Evolutionary conservation across 2,797 vertebrate genomes (phyloP).

Genomic region (Acanthopagrus latus): DNA sequence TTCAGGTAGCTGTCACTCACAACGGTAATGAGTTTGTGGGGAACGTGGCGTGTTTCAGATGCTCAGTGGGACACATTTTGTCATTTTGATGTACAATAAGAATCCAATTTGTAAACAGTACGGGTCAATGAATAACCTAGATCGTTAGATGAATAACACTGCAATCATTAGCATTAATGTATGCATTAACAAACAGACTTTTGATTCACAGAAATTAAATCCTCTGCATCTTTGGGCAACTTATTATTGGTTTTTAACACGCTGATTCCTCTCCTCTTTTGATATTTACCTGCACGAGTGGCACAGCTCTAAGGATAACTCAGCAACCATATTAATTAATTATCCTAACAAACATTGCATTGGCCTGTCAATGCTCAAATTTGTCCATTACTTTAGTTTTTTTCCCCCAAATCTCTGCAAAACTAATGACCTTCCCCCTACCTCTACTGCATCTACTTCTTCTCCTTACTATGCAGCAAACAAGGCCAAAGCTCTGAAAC

Average conservation of each 20-base stretch:
- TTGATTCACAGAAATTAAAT: not conserved
- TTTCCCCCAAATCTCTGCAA: not conserved
- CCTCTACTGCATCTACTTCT: too few species aligned
- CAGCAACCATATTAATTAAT: not conserved
- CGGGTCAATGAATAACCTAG: not conserved
- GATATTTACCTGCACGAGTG: too few species aligned
- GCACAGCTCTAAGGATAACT: too few species aligned
- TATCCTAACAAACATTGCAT: too few species aligned
- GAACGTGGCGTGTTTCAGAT: not conserved
- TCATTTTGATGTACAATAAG: not conserved
- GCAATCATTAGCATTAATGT: too few species aligned
- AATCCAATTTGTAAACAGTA: not conserved
- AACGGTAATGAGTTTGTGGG: not conserved
- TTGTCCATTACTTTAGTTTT: not conserved
- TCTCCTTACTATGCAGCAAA: too few species aligned
- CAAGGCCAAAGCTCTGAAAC: too few species aligned
- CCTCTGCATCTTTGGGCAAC: not conserved
- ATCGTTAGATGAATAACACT: not conserved
- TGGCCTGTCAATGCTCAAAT: too few species aligned
- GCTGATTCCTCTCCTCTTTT: not conserved
- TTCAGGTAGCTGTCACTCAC: conserved; percentile 1
- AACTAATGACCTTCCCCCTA: not conserved
- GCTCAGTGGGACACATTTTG: not conserved
- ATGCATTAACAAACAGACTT: not conserved
- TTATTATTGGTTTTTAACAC: not conserved